Evolutionary conservation across 2,113 vertebrate species (phyloP).

Genomic region (Stigmatopora nigra): DNA sequence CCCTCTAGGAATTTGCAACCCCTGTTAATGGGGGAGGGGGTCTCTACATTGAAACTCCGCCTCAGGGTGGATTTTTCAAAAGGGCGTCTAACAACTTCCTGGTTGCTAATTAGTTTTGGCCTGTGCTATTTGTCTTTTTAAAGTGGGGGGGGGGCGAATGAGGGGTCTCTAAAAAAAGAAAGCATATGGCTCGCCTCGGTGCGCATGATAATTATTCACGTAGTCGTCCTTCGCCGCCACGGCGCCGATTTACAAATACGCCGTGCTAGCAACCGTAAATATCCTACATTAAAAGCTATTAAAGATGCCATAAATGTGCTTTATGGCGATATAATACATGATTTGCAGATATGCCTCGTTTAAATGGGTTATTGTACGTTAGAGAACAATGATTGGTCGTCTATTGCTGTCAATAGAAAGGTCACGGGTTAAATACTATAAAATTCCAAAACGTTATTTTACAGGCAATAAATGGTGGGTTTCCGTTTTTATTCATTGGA

Average conservation of each 20-base stretch:
- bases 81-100: slow-evolving; percentile 75
- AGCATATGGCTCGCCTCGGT: slow-evolving; percentile 51
- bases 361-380: background rate
- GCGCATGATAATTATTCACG: slow-evolving; percentile 40
- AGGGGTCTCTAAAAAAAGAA: slow-evolving; percentile 53
- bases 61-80: slow-evolving; percentile 61
- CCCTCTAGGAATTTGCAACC: slow-evolving; percentile 61
- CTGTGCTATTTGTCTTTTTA: slow-evolving; percentile 68
- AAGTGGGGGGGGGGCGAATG: slow-evolving; percentile 20
- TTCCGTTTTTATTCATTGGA: too few relatives aligned
- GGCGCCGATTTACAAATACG: slow-evolving; percentile 18
- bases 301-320: background rate
- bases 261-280: background rate
- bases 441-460: too few relatives aligned
- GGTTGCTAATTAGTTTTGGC: slow-evolving; percentile 73
- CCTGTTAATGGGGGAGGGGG: slow-evolving; percentile 67
- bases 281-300: background rate
- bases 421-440: background rate
- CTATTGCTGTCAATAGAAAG: background rate
- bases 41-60: slow-evolving; percentile 74
- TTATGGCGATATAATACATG: background rate
- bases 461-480: too few relatives aligned
- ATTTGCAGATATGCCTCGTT: background rate
- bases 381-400: too few relatives aligned
- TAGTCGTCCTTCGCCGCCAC: slow-evolving; percentile 32